Conservation (phyloP, 2,113 vertebrate species). For the Electrona antarctica region DNA sequence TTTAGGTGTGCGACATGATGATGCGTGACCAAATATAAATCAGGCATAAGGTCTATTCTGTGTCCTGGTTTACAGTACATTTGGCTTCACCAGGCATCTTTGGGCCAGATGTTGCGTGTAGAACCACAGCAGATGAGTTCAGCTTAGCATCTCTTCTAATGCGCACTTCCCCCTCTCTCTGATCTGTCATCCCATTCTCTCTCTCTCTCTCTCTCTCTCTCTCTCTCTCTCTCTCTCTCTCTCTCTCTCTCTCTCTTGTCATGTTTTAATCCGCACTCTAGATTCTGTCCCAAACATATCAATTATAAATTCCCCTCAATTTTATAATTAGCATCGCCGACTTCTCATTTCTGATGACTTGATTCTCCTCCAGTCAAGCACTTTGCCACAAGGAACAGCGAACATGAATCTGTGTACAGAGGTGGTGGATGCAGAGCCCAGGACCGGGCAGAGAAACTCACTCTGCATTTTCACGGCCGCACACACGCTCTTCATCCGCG, state of each 20-base stretch:
- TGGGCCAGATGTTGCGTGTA: slow-evolving; percentile 62
- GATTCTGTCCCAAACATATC: slow-evolving; percentile 4
- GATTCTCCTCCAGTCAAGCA: slow-evolving; percentile 62
- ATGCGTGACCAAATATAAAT: not conserved
- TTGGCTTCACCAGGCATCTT: slow-evolving; percentile 47
- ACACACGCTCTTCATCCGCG: slow-evolving; percentile 73
- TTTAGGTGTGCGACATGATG: not conserved
- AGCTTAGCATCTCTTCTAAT: slow-evolving; percentile 58
- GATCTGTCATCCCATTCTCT: not conserved
- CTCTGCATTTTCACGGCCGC: slow-evolving; percentile 64
- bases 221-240: slow-evolving; percentile 11
- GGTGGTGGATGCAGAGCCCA: slow-evolving; percentile 63
- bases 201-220: slow-evolving; percentile 18
- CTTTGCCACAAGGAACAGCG: slow-evolving; percentile 75
- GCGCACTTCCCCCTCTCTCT: slow-evolving; percentile 35
- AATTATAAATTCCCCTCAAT: not conserved
- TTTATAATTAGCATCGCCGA: not conserved
- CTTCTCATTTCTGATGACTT: not conserved
- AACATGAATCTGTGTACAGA: slow-evolving; percentile 69
- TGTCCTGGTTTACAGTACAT: slow-evolving; percentile 18
- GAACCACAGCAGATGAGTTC: slow-evolving; percentile 61
- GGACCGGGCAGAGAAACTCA: slow-evolving; percentile 74
- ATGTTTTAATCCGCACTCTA: slow-evolving; percentile 20
- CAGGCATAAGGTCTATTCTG: not conserved
- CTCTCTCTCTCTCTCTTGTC: slow-evolving; percentile 21